Evolutionary conservation across 92 coral and sea anemone genomes (phyloP).

Genomic region (Plumapathes pennacea): DNA sequence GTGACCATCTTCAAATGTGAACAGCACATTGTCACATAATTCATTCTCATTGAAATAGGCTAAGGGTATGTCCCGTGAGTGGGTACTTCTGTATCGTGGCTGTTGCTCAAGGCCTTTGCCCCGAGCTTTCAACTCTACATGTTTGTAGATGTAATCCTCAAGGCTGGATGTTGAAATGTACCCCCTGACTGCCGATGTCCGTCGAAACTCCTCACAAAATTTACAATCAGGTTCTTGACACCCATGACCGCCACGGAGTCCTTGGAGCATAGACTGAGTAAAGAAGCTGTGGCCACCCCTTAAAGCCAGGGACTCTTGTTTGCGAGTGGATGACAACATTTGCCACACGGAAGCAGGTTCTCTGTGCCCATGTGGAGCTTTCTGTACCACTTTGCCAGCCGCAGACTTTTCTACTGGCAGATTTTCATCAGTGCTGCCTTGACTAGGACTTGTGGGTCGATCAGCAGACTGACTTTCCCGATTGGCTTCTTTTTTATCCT

Average conservation of each 20-base stretch:
- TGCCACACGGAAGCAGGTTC: not conserved
- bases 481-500: no score
- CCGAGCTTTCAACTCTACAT: slow-evolving; percentile 5
- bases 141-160: slow-evolving; percentile 13
- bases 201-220: slow-evolving; percentile 4
- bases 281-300: slow-evolving; percentile 4
- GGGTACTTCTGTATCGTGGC: slow-evolving; percentile 11
- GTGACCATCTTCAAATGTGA: not conserved
- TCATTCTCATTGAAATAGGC: slow-evolving; percentile 12
- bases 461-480: no score
- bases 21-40: slow-evolving; percentile 5
- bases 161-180: slow-evolving; percentile 16
- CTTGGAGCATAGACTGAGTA: slow-evolving; percentile 2
- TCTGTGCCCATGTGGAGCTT: not conserved
- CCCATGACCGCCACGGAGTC: slow-evolving; percentile 13
- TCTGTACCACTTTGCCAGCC: slow-evolving; percentile 8
- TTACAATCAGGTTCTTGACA: slow-evolving; percentile 1
- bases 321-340: slow-evolving; percentile 9
- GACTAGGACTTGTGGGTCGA: no score
- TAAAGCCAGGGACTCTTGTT: slow-evolving; percentile 4
- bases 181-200: slow-evolving; percentile 6
- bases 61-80: slow-evolving; percentile 6
- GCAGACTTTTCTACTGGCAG: no score
- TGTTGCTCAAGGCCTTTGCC: not conserved
- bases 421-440: no score